These are phyloP conservation scores for Arion vulgaris DNA, from an alignment of 1,140 invertebrate species.

Conservation along the genomic window DNA sequence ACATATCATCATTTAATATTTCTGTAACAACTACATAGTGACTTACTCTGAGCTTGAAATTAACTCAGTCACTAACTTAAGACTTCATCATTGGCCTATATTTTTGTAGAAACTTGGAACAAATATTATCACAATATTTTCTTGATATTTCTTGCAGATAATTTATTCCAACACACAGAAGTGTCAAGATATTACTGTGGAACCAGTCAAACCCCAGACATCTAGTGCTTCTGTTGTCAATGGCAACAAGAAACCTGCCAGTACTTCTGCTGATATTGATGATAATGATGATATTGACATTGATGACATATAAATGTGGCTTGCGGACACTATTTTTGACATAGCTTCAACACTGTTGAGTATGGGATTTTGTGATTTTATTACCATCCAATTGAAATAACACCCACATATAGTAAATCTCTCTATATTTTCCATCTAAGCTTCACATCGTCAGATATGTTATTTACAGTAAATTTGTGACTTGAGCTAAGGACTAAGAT, in stretches of 20 bases:
- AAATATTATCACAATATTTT: background rate
- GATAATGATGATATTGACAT: conserved; percentile 58
- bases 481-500: no score
- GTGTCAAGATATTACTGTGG: conserved; percentile 57
- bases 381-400: background rate
- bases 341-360: background rate
- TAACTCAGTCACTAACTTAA: no score
- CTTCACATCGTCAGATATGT: no score
- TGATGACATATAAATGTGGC: conserved; percentile 59
- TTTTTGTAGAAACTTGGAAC: no score
- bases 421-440: no score
- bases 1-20: no score
- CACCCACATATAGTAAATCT: no score
- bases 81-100: no score
- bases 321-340: background rate
- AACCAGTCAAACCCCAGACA: conserved; percentile 37
- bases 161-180: conserved; percentile 60
- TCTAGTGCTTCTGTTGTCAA: conserved; percentile 31
- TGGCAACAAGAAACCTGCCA: conserved; percentile 35
- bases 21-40: no score
- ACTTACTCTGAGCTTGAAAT: no score
- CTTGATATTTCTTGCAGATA: conserved; percentile 1
- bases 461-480: no score
- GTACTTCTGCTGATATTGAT: conserved; percentile 46
- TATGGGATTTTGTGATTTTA: background rate